Evolutionary conservation across 2,113 vertebrate genomes (phyloP), one percentile per base, ranked within the genome.

Genomic region (Emydura subglobosa): DNA sequence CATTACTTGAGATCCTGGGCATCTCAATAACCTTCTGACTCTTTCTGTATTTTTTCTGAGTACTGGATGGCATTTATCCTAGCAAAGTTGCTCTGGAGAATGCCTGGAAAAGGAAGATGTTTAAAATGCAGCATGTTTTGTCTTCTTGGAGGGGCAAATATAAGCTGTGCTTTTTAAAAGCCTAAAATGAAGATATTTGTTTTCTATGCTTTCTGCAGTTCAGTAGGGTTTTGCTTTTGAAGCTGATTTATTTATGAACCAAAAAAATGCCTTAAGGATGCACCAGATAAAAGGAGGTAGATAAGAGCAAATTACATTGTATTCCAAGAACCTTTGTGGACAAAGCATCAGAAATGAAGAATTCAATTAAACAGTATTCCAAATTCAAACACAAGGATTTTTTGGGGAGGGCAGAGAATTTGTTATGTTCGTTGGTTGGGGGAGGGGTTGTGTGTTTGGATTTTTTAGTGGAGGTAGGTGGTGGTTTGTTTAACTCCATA

Each of bases 311-410:
- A 74, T 51, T 39, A 68, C 85, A 91, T 91, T 39, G 9, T 49
- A 91, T 83, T 59, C 4, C 1, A 76, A 55, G 81, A 91, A 78
- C 4, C 1, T 44, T 34, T 5, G 29, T 82, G 34, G 6, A 88
- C 81, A 90, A 10, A 93, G 53, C 5, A 79, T 17, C 4, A 91
- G 24, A 94, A 97, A 89, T 87, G 22, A 83, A 82, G 21, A 92
- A 61, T 14, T 76, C 10, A 76, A 44, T 55, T 10, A 84, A 27
- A 92, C 68, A 5, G 39, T 72, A 86, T 82, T 94, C 79, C 74
- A 8, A 72, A 3, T 85, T 95, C 82, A 87, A 76, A 94, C 53
- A 86, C 3, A 86, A 21, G 89, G 51, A 11, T 31, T 31, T 72
- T 72, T 68, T 34, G 31, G 19, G 31, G 34, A 6, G 34, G 5